These are phyloP conservation scores for Myathropa florea DNA, from an alignment of 2,888 invertebrate genomes.

Conservation along the genomic window DNA sequence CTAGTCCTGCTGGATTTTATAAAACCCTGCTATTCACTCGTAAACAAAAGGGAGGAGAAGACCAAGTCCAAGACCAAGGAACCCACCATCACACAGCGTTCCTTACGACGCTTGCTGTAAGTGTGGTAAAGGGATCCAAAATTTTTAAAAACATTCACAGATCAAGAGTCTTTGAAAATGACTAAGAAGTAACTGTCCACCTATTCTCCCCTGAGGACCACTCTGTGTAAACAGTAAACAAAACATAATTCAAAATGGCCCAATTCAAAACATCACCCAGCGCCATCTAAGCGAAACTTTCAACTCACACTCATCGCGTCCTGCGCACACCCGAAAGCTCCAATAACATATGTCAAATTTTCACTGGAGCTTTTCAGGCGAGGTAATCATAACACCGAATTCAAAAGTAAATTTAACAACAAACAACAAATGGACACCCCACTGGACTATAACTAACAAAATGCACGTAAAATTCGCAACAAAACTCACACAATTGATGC, in stretches of 20 bases:
- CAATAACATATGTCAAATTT: constrained; percentile 70
- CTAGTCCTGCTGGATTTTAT: too few species aligned
- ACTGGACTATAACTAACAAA: background rate
- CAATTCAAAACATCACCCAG: background rate
- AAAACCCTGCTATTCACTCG: too few species aligned
- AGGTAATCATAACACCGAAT: constrained; percentile 67
- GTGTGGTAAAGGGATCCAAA: too few species aligned
- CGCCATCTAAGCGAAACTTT: constrained; percentile 44
- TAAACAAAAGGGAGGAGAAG: too few species aligned
- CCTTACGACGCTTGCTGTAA: too few species aligned
- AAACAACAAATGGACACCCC: constrained; percentile 37
- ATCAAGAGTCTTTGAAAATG: too few species aligned
- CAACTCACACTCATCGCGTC: background rate
- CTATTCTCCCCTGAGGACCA: background rate
- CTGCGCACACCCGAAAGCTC: constrained; percentile 55
- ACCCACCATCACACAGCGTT: too few species aligned
- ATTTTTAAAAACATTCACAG: too few species aligned
- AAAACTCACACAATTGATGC: constrained; percentile 25
- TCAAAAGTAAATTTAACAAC: constrained; percentile 63
- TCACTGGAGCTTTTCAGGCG: constrained; percentile 65
- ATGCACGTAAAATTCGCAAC: background rate
- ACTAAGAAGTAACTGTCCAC: too few species aligned
- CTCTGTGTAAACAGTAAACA: constrained; percentile 5
- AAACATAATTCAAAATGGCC: background rate
- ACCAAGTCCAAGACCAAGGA: too few species aligned